Base-by-base conservation (phyloP, 2,113 vertebrate species). In the Phyllostomus discolor region DNA sequence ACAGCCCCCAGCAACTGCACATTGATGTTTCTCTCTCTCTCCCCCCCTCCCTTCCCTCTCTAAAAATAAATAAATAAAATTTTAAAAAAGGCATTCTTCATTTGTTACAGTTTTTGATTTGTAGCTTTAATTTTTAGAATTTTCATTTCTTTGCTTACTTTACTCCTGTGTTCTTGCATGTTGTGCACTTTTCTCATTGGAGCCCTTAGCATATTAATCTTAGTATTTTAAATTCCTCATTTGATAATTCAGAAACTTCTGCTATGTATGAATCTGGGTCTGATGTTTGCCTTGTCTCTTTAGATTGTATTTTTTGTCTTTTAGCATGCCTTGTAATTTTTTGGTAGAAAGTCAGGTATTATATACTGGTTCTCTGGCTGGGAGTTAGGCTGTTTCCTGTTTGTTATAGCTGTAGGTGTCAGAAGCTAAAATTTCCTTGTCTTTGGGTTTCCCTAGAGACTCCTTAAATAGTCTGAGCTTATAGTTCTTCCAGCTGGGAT, bases 221-320 rank as follows among this genome's bases (percentile, higher is more conserved):
- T 72, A 72, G 64, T 90, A 92, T 82, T 69, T 94, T 50, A 92
- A 81, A 87, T 73, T 90, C 33, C 69, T 19, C 57, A 31, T 82
- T 67, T 54, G 41, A 62, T 80, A 83, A 87, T 90, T 87, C 9
- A 26, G 76, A 82, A 94, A 24, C 72, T 76, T 92, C 59, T 81
- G 35, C 67, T 28, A 38, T 4, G 48, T 88, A 12, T 76, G 59
- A 75, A 20, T 78, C 35, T 92, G 59, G 50, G 86, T 81, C 66
- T 91, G 57, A 72, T 80, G 19, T 15, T 88, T 43, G 28, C 62
- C 79, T 93, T 90, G 64, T 57, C 54, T 91, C 66, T 91, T 62
- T 52, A 95, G n/a, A 85, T 41, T 70, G 17, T 54, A 69, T 43
- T 62, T 95, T 96, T 87, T 76, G n/a, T 33, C 59, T 82, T 90